These are phyloP conservation scores for Nipponia nippon DNA, from an alignment of 2,113 vertebrate genomes.

Conservation along the genomic window DNA sequence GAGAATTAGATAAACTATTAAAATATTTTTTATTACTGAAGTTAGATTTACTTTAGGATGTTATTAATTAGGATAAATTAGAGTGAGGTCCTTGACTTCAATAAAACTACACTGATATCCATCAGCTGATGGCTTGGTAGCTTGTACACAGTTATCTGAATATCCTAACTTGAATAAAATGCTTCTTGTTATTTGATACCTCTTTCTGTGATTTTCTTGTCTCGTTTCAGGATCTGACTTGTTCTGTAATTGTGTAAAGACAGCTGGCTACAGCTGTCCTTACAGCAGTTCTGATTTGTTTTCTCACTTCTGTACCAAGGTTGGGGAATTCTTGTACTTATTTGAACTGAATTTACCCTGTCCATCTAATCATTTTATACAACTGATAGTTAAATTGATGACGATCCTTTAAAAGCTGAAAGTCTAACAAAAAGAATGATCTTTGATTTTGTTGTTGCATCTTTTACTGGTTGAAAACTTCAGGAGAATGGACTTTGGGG, in stretches of 20 bases:
- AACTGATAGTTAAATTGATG: neutral
- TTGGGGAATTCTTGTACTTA: neutral
- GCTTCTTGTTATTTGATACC: neutral
- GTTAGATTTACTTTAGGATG: neutral
- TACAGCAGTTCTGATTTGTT: neutral
- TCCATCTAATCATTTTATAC: neutral
- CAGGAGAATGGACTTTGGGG: neutral
- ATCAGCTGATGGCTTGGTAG: neutral
- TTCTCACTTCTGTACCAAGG: neutral
- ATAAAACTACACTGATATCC: neutral
- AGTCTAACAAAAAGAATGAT: neutral
- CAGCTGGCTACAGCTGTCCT: neutral
- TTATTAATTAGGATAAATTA: neutral
- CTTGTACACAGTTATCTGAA: neutral
- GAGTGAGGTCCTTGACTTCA: neutral
- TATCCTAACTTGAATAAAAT: neutral
- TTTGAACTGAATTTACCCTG: neutral
- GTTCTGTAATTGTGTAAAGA: neutral
- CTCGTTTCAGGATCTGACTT: neutral
- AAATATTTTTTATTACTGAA: neutral
- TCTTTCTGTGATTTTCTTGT: neutral
- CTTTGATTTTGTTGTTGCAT: neutral
- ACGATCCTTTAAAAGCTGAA: neutral
- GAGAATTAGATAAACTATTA: neutral
- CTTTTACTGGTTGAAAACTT: neutral